Base-by-base conservation (phyloP, 2,797 vertebrate genomes). In the Aldrovandia affinis region DNA sequence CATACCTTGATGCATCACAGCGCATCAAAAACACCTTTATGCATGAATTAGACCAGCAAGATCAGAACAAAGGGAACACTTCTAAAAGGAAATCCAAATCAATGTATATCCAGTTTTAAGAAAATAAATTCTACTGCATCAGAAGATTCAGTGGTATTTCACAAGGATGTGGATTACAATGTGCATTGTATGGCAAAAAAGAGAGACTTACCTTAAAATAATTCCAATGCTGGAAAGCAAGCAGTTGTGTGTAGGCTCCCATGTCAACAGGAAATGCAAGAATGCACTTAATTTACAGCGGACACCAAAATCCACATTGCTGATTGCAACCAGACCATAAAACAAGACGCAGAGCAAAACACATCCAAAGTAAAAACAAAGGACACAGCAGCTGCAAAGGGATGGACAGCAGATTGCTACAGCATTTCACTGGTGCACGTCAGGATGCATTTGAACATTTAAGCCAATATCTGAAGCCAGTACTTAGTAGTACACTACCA, bases 221-320 rank as follows among this genome's bases (percentile, higher is more conserved):
- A 55, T 12, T 78, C 33, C n/a, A n/a, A 78, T 20, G 18, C 33
- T 55, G 14, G 33, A 59, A 70, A 44, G 36, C 25, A 47, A 61
- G 0, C 52, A 36, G 54, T 54, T 50, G 57, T 63, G 25, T 77
- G 80, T 39, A 63, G 78, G 83, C 68, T 61, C 70, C 84, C 73
- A 30, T 65, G 28, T n/a, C 81, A 83, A 81, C 61, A 68, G 12
- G 7, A 65, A 68, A 28, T 54, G 25, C 80, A 68, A 75, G 30
- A 42, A 63, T 73, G 5, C 78, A n/a, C 65, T 75, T 81, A 22
- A 85, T 81, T 77, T n/a, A 39, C 33, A 81, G 78, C 50, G 36
- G 54, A 59, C 44, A 28, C 63, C 42, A 9, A n/a, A 84, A 42
- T 70, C 68, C 36, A 75, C 68, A 77, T 33, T 63, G 68, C 65